Base-by-base conservation (phyloP, 1,140 invertebrate genomes). In the Drosophila tropicalis region DNA sequence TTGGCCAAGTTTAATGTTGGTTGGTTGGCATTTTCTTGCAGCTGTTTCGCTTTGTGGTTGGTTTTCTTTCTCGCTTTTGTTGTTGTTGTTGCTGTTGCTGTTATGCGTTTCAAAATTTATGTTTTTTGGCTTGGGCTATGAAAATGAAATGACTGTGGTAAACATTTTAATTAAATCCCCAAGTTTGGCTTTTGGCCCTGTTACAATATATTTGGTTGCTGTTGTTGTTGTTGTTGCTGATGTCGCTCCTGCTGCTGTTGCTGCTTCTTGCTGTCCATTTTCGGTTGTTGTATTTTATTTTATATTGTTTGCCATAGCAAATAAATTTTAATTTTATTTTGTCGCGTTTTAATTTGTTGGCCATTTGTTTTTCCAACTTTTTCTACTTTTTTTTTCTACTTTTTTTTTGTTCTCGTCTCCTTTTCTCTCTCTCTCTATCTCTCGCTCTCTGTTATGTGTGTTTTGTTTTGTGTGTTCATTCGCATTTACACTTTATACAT, bases 111-210 rank as follows among this genome's bases (percentile, higher is more conserved):
- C 79, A 87, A 87, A 87, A 87, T 87, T 87, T 87, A 87, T 87
- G 84, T 89, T 87, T 87, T 85, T 74, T 78, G 84, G 84, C 84
- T 87, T 74, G 74, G 84, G 84, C 84, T 87, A 89, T 87, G 84
- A 89, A 87, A 87, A 87, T 89, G 84, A 87, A 87, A 87, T 87
- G 84, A 89, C 84, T 87, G 84, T 89, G 84, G 84, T 87, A 84
- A 87, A 87, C 84, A 87, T 87, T 87, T 87, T 87, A 87, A 87
- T 87, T 87, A 87, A 87, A 87, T 87, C 84, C 44, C 44, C 84
- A 87, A 87, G 84, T 87, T 87, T 89, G 83, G 83, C 83, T 87
- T 83, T 81, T 87, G 84, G 83, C 83, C 84, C 74, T 76, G 76
- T 89, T 87, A 89, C 82, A 86, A 86, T 87, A 86, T 86, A 86